phyloP scores from a whole-genome alignment of 2,797 vertebrate genomes.

The Erpetoichthys calabaricus region DNA sequence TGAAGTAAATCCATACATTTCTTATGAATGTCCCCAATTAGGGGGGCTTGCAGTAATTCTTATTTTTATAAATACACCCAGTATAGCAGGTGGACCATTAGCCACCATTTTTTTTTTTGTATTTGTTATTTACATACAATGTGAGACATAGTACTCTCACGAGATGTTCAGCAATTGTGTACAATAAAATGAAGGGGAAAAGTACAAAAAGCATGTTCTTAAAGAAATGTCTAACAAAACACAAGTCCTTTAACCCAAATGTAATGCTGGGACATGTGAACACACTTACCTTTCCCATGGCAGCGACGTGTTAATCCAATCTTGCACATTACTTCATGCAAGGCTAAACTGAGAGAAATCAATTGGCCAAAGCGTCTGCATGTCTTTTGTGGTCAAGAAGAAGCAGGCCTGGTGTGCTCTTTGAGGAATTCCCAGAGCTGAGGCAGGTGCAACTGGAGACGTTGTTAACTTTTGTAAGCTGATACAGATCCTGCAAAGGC shows the following conservation, averaged over 20 bases:
- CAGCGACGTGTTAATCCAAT: conserved; percentile 27
- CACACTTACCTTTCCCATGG: conserved; percentile 13
- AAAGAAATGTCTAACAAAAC: conserved; percentile 7
- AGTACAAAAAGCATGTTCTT: conserved; percentile 4
- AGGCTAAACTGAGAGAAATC: conserved; percentile 29
- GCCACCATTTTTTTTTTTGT: too few species aligned
- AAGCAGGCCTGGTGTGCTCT: conserved; percentile 25
- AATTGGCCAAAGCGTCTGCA: conserved; percentile 30
- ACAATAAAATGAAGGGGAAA: neutral
- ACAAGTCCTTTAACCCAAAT: conserved; percentile 1
- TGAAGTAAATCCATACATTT: too few species aligned
- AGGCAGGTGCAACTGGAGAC: conserved; percentile 11
- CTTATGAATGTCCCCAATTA: too few species aligned
- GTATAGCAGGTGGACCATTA: too few species aligned
- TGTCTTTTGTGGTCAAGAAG: conserved; percentile 23
- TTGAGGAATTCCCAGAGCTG: conserved; percentile 10
- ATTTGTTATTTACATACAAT: too few species aligned
- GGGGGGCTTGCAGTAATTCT: too few species aligned
- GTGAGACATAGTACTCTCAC: neutral
- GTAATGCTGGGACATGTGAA: conserved; percentile 6
- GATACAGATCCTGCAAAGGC: conserved; percentile 9
- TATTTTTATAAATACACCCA: too few species aligned
- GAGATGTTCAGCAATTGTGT: neutral
- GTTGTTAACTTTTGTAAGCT: conserved; percentile 13
- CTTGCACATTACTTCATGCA: conserved; percentile 19